Evolutionary conservation across 2,113 vertebrate species (phyloP).

Genomic region (Delphinapterus leucas): DNA sequence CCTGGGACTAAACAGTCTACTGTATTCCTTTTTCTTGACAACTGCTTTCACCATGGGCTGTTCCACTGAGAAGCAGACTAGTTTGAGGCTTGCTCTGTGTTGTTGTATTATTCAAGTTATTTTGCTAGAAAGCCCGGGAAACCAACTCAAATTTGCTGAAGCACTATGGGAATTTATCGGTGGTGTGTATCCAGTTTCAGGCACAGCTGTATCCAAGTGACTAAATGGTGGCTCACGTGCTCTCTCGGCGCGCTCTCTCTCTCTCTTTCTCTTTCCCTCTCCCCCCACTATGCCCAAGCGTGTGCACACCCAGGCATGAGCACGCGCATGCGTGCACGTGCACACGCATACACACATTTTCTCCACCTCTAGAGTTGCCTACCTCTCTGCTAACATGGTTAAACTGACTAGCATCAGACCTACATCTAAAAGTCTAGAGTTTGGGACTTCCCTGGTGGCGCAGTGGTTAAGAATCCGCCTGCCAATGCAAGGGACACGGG

Average conservation of each 20-base stretch:
- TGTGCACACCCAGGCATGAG: accelerated
- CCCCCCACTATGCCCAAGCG: accelerated
- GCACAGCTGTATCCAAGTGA: background rate
- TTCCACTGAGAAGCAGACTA: background rate
- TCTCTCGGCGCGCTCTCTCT: background rate
- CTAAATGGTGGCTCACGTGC: accelerated
- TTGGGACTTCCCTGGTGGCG: background rate
- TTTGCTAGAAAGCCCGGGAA: background rate
- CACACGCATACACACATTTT: background rate
- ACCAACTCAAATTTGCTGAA: background rate
- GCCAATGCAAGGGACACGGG: too few species aligned
- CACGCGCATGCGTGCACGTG: background rate
- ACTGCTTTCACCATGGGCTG: background rate
- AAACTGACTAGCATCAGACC: background rate
- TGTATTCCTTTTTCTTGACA: background rate
- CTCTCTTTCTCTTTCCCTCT: background rate
- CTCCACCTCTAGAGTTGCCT: background rate
- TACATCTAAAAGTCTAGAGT: background rate
- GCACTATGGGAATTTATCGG: background rate
- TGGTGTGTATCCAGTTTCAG: background rate
- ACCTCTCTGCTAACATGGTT: background rate
- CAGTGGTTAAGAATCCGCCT: too few species aligned
- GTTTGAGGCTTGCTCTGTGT: background rate
- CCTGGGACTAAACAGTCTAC: too few species aligned
- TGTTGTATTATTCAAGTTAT: background rate